Evolutionary conservation across 2,888 invertebrate species (phyloP).

Genomic region (Volucella inanis): DNA sequence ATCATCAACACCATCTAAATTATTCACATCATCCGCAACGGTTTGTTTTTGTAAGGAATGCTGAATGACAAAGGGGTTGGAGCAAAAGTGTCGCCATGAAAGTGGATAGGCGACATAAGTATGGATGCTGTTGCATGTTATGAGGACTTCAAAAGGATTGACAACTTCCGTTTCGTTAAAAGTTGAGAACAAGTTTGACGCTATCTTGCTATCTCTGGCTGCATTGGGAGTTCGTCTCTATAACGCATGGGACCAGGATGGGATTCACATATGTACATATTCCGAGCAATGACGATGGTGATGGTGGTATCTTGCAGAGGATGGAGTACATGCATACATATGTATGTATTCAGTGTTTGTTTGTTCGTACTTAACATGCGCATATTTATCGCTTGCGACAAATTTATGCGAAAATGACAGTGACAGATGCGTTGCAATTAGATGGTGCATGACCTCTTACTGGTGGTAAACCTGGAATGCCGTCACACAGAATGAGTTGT

Average conservation of each 20-base stretch:
- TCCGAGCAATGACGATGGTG: neutral
- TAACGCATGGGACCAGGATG: slow-evolving; percentile 1
- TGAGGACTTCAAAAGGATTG: slow-evolving; percentile 68
- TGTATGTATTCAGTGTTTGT: neutral
- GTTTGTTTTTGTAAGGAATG: neutral
- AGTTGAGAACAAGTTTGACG: slow-evolving; percentile 38
- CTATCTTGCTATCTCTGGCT: slow-evolving; percentile 12
- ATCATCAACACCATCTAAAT: neutral
- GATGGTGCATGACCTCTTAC: slow-evolving; percentile 42
- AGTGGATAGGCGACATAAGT: slow-evolving; percentile 30
- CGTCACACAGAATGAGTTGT: neutral
- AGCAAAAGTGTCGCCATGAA: slow-evolving; percentile 15
- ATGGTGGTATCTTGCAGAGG: slow-evolving; percentile 13
- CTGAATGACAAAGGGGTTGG: neutral
- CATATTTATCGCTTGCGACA: slow-evolving; percentile 49
- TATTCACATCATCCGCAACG: neutral
- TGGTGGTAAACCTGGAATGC: neutral
- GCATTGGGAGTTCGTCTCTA: slow-evolving; percentile 14
- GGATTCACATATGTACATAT: neutral
- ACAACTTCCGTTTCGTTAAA: slow-evolving; percentile 56
- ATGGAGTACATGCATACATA: neutral
- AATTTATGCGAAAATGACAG: slow-evolving; percentile 54
- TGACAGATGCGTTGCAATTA: slow-evolving; percentile 57
- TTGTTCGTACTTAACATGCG: slow-evolving; percentile 4
- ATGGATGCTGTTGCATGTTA: slow-evolving; percentile 32